These are phyloP conservation scores for Hesperia comma DNA, from an alignment of 2,888 invertebrate species.

Conservation along the genomic window DNA sequence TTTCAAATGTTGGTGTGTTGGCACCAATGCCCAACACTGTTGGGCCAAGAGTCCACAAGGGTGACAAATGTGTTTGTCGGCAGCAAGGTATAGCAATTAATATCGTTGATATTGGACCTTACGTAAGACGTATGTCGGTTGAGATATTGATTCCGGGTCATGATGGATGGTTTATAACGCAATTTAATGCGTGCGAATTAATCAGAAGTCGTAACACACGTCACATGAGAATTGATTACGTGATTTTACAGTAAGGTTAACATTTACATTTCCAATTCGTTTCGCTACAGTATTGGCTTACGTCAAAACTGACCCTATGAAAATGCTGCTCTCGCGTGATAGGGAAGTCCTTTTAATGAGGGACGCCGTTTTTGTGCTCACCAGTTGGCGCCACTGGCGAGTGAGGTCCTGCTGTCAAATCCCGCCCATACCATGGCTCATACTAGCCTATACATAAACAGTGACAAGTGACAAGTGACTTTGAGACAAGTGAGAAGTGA, in stretches of 20 bases:
- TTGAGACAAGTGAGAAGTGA: too few species aligned
- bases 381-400: too few species aligned
- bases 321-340: too few species aligned
- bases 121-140: slow-evolving; percentile 20
- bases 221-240: background rate
- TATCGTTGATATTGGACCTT: slow-evolving; percentile 25
- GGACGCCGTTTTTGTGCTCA: too few species aligned
- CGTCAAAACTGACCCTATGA: background rate
- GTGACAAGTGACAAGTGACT: too few species aligned
- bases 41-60: background rate
- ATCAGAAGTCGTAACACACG: background rate
- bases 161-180: slow-evolving; percentile 19
- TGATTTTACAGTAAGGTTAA: background rate
- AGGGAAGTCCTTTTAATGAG: too few species aligned
- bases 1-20: background rate
- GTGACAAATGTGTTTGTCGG: slow-evolving; percentile 23
- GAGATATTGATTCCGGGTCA: slow-evolving; percentile 33
- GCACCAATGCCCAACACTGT: slow-evolving; percentile 1
- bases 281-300: background rate
- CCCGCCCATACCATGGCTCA: too few species aligned
- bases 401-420: too few species aligned
- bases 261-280: background rate
- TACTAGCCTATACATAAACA: too few species aligned
- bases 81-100: slow-evolving; percentile 32
- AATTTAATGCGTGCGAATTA: slow-evolving; percentile 22